A percentile compares a stretch with the other conserved stretches of the same genome.
Conservation (phyloP, 2,888 invertebrate genomes). For the Clitarchus hookeri region DNA sequence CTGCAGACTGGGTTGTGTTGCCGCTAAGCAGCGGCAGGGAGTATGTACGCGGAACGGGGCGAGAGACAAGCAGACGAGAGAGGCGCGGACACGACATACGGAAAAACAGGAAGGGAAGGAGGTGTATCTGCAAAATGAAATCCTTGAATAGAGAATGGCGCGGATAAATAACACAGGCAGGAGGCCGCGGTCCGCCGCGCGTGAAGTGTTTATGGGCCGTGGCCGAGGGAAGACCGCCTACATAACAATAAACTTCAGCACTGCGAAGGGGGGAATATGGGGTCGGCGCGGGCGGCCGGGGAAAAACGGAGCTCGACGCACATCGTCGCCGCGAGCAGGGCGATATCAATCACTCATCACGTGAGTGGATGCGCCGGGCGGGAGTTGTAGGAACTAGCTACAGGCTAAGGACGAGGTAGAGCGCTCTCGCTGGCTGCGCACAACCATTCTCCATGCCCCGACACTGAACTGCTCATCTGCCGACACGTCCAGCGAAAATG, state of each 20-base stretch:
- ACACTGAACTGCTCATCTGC: no score
- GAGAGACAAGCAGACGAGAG: not conserved
- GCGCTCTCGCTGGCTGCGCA: no score
- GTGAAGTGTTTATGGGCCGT: not conserved
- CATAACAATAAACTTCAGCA: slow-evolving; percentile 7
- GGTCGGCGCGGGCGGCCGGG: not conserved
- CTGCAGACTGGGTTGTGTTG: not conserved
- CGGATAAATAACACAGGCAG: not conserved
- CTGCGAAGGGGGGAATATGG: not conserved
- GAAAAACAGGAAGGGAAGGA: not conserved
- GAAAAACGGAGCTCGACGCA: not conserved
- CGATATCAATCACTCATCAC: not conserved
- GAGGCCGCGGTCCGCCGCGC: not conserved
- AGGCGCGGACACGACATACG: not conserved
- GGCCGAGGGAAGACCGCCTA: not conserved
- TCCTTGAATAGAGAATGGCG: not conserved
- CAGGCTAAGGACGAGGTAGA: no score
- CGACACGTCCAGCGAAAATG: no score
- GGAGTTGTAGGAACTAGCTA: no score
- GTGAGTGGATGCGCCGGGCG: not conserved
- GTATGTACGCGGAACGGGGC: no score
- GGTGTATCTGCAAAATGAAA: not conserved
- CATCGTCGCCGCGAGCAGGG: not conserved
- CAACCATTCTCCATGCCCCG: no score
- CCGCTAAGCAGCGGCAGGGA: not conserved